Evolutionary conservation across 2,797 vertebrate species (phyloP).

Genomic region (Clarias pachynema): DNA sequence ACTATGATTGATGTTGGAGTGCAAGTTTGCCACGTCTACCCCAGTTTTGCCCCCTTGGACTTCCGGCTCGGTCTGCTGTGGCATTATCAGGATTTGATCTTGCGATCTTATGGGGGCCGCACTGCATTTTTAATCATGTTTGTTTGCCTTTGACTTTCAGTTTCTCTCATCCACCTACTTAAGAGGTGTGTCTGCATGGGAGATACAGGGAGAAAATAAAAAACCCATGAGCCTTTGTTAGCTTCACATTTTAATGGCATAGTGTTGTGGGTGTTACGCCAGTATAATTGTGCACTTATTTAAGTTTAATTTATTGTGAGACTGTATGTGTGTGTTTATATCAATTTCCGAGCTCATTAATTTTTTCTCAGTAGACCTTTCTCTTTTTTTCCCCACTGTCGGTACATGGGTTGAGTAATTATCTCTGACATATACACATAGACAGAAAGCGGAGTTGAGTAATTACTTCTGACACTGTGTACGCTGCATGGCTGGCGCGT

Average conservation of each 20-base stretch:
- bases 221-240: neutral
- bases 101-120: too few relatives aligned
- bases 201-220: neutral
- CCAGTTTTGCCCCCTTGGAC: too few relatives aligned
- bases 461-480: slow-evolving; percentile 27
- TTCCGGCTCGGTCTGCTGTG: too few relatives aligned
- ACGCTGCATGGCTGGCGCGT: neutral
- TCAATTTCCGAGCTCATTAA: slow-evolving; percentile 22
- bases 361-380: neutral
- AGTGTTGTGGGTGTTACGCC: neutral
- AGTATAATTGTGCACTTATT: neutral
- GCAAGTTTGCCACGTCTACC: too few relatives aligned
- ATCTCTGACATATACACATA: slow-evolving; percentile 6
- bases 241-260: neutral
- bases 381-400: neutral
- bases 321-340: slow-evolving; percentile 15
- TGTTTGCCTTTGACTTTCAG: neutral
- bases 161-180: neutral
- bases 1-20: too few relatives aligned
- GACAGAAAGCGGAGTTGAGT: neutral
- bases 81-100: too few relatives aligned
- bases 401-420: slow-evolving; percentile 41
- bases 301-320: neutral
- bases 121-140: neutral
- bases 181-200: neutral